Percentiles rank a stretch among this genome's conserved stretches.
Conservation (phyloP, 2,113 vertebrate genomes). For the Beaufortia kweichowensis region DNA sequence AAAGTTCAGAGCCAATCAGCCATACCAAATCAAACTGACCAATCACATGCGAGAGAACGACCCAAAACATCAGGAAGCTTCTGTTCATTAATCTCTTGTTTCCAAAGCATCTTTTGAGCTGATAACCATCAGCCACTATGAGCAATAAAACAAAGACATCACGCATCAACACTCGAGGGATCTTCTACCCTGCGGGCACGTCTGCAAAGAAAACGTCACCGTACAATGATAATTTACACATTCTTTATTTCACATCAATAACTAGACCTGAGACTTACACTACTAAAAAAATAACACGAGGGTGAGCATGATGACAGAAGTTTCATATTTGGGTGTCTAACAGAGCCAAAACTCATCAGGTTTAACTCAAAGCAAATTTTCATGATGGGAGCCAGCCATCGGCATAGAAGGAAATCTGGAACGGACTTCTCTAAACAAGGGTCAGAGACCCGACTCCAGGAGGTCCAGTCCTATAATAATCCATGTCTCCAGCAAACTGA, state of each 20-base stretch:
- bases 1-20: slow-evolving; percentile 23
- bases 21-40: slow-evolving; percentile 45
- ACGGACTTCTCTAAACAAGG: slow-evolving; percentile 37
- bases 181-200: not conserved
- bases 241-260: too few relatives aligned
- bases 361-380: not conserved
- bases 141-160: slow-evolving; percentile 18
- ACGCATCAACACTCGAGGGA: not conserved
- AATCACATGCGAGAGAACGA: not conserved
- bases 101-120: not conserved
- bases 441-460: slow-evolving; percentile 43
- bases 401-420: slow-evolving; percentile 24
- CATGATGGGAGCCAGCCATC: slow-evolving; percentile 25
- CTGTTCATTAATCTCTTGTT: not conserved
- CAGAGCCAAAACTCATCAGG: not conserved
- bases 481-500: slow-evolving; percentile 66
- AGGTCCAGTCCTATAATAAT: slow-evolving; percentile 60
- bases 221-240: too few relatives aligned
- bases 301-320: too few relatives aligned
- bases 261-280: too few relatives aligned
- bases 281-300: too few relatives aligned
- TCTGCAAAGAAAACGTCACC: not conserved
- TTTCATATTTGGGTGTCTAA: not conserved
- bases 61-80: not conserved
- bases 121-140: slow-evolving; percentile 13